Evolutionary conservation across 1,140 invertebrate species (phyloP).

Genomic region (Mactra quadrangularis): DNA sequence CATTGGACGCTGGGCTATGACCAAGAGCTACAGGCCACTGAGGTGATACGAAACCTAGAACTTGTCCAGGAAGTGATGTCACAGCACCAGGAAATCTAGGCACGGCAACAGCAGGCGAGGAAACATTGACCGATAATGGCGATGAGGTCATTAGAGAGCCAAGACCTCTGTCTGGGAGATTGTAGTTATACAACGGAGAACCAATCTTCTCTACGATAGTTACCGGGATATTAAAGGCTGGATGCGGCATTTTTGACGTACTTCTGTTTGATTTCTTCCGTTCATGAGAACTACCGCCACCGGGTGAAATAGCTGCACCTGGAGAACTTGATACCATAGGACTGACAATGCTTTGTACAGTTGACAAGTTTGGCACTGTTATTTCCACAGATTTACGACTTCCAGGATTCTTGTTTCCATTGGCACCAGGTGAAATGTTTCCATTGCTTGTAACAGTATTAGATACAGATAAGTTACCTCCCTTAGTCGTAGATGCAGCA

Average conservation of each 20-base stretch:
- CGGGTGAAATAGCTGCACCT: background rate
- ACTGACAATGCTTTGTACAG: conserved; percentile 17
- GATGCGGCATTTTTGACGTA: conserved; percentile 38
- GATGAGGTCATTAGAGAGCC: conserved; percentile 47
- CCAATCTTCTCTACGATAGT: conserved; percentile 65
- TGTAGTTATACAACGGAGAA: conserved; percentile 76
- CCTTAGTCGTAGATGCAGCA: background rate
- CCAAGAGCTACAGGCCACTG: conserved; percentile 33
- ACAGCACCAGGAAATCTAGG: conserved; percentile 46
- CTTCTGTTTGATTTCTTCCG: conserved; percentile 4
- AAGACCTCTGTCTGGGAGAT: conserved; percentile 78
- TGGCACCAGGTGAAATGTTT: background rate
- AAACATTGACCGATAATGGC: conserved; percentile 10
- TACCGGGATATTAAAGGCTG: conserved; percentile 58
- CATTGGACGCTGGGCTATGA: conserved; percentile 28
- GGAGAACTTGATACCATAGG: conserved; percentile 11
- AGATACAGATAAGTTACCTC: background rate
- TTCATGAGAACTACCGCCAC: background rate
- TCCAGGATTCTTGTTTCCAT: background rate
- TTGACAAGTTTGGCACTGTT: background rate
- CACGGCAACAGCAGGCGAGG: conserved; percentile 58
- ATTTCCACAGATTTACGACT: conserved; percentile 14
- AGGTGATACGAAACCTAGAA: conserved; percentile 64
- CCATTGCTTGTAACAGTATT: background rate
- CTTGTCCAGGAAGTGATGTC: conserved; percentile 23